These are phyloP conservation scores for Cassiopea andromeda DNA, from an alignment of 30 jellyfish, hydroid and myxozoan genomes.

Conservation along the genomic window DNA sequence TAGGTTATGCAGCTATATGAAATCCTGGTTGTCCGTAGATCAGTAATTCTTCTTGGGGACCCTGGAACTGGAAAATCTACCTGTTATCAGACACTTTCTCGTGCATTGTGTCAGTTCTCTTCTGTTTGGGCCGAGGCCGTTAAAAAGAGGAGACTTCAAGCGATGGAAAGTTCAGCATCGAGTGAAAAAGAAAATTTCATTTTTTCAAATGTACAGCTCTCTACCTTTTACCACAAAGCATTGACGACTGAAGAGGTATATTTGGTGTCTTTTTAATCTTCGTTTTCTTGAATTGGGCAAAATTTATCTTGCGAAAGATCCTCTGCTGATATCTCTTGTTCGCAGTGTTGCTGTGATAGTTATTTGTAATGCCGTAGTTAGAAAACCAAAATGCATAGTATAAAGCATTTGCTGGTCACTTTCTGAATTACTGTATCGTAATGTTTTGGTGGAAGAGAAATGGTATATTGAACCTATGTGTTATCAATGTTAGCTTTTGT, in stretches of 20 bases:
- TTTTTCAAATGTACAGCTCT: slow-evolving; percentile 49
- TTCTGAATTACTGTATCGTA: no score
- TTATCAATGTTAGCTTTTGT: no score
- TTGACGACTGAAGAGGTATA: slow-evolving; percentile 61
- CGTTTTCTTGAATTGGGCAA: neutral
- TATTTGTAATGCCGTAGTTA: no score
- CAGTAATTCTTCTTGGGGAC: slow-evolving; percentile 77
- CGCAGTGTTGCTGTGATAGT: no score
- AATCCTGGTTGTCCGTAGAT: slow-evolving; percentile 31
- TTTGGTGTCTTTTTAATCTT: neutral
- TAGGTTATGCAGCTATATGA: slow-evolving; percentile 77
- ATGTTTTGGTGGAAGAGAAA: no score
- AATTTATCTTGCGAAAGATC: no score
- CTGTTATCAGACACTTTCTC: slow-evolving; percentile 80
- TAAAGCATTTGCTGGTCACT: no score
- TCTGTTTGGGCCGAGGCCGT: slow-evolving; percentile 77
- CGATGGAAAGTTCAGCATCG: neutral
- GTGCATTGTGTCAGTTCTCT: slow-evolving; percentile 84
- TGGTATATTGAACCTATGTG: no score
- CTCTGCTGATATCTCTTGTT: no score
- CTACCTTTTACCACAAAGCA: slow-evolving; percentile 68
- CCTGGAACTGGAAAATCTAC: slow-evolving; percentile 81
- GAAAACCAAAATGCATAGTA: no score
- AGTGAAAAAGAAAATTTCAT: neutral
- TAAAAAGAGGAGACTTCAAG: slow-evolving; percentile 26